These are phyloP conservation scores for Melopsittacus undulatus DNA, from an alignment of 2,797 vertebrate genomes.

Conservation along the genomic window DNA sequence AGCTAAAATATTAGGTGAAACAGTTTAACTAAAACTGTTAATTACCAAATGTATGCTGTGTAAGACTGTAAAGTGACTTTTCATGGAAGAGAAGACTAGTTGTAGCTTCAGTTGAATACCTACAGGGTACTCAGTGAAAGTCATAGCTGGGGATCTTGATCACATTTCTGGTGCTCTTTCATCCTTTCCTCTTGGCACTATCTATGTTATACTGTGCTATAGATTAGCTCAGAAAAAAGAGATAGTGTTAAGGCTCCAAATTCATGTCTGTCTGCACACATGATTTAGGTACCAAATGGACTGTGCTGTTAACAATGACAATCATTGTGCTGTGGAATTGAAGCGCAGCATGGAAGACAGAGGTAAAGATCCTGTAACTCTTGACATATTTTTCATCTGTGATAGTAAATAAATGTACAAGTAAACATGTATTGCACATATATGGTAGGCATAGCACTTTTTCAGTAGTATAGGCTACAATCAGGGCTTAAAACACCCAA, in stretches of 20 bases:
- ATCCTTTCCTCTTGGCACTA: neutral
- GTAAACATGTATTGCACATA: neutral
- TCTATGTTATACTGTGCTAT: neutral
- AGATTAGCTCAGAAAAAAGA: neutral
- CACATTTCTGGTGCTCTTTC: neutral
- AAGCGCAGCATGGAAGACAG: neutral
- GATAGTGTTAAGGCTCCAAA: neutral
- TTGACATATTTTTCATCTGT: neutral
- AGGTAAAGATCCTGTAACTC: neutral
- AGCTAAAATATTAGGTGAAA: slow-evolving; percentile 29
- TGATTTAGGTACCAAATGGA: neutral
- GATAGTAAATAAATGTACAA: neutral
- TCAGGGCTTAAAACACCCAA: neutral
- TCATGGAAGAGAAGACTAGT: neutral
- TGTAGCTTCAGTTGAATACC: neutral
- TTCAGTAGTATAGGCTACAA: neutral
- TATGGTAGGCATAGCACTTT: neutral
- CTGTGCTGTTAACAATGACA: neutral
- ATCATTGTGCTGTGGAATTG: fast-evolving
- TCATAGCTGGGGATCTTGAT: neutral
- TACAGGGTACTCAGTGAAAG: neutral
- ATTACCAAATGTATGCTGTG: neutral
- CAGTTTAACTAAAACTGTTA: slow-evolving; percentile 25
- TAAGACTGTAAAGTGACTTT: neutral
- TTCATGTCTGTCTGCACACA: neutral